These are phyloP conservation scores for Lophotis ruficrista DNA, from an alignment of 2,113 vertebrate genomes.

Conservation along the genomic window DNA sequence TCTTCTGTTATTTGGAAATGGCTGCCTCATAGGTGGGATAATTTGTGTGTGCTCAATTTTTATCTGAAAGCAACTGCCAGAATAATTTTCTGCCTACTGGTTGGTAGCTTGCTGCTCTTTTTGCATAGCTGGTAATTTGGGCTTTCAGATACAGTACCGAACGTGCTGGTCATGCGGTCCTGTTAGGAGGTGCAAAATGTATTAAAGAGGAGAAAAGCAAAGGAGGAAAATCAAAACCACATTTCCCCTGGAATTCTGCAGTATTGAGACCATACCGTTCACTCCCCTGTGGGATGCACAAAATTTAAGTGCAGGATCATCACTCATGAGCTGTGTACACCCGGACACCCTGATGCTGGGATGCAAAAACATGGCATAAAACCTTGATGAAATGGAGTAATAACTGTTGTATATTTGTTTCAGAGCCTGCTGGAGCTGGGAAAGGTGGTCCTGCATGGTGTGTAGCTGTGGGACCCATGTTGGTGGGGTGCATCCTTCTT, in stretches of 20 bases:
- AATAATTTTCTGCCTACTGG: neutral
- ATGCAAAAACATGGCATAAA: neutral
- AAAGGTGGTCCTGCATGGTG: neutral
- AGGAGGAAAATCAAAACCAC: neutral
- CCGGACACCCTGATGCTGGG: accelerated
- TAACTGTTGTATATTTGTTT: accelerated
- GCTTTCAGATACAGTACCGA: neutral
- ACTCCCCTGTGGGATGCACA: neutral
- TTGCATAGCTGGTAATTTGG: neutral
- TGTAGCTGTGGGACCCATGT: accelerated
- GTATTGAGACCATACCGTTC: neutral
- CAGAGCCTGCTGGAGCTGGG: neutral
- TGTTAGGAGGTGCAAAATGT: neutral
- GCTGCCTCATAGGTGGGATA: neutral
- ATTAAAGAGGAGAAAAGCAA: neutral
- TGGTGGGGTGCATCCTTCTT: neutral
- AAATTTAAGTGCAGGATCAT: neutral
- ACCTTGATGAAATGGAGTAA: accelerated
- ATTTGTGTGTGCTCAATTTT: neutral
- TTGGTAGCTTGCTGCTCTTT: neutral
- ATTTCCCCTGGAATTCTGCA: neutral
- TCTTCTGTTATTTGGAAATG: neutral
- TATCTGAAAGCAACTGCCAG: neutral
- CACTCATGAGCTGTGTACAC: accelerated
- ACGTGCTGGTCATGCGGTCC: accelerated